Percentiles rank a stretch among this genome's conserved stretches.
Evolutionary conservation across 2,797 vertebrate genomes (phyloP).

Genomic region (Fringilla coelebs): DNA sequence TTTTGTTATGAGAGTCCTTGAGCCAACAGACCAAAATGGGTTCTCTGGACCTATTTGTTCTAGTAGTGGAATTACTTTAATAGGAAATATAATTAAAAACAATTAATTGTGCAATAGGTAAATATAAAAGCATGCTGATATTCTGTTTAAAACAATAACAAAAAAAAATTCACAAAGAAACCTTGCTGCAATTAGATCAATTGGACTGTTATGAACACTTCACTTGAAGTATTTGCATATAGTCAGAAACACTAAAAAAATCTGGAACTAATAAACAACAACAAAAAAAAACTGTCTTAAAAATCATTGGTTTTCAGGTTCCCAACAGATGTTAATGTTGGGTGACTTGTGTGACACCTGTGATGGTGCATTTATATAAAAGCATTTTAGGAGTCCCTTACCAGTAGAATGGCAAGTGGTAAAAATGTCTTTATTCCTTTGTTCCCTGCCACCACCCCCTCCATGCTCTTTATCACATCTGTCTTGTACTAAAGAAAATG

Average conservation of each 20-base stretch:
- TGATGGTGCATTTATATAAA: not conserved
- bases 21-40: constrained; percentile 17
- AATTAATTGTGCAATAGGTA: constrained; percentile 41
- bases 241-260: not conserved
- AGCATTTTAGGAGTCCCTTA: not conserved
- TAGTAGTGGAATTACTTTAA: not conserved
- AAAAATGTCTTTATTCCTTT: not conserved
- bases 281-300: not conserved
- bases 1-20: not conserved
- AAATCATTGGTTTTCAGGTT: not conserved
- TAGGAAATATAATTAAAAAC: not conserved
- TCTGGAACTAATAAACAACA: not conserved
- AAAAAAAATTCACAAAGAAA: not conserved
- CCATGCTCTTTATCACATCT: not conserved
- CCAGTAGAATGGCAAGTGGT: not conserved
- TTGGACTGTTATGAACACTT: not conserved
- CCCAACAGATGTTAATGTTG: not conserved
- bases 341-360: not conserved
- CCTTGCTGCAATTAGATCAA: not conserved
- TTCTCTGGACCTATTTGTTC: constrained; percentile 40
- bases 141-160: not conserved
- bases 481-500: not conserved
- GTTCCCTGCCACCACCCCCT: not conserved
- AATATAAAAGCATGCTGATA: not conserved
- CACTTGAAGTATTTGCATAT: not conserved